A percentile compares a stretch with the other conserved stretches of the same genome.
Conservation (phyloP, 2,113 vertebrate genomes). For the Rhynchomys soricoides region DNA sequence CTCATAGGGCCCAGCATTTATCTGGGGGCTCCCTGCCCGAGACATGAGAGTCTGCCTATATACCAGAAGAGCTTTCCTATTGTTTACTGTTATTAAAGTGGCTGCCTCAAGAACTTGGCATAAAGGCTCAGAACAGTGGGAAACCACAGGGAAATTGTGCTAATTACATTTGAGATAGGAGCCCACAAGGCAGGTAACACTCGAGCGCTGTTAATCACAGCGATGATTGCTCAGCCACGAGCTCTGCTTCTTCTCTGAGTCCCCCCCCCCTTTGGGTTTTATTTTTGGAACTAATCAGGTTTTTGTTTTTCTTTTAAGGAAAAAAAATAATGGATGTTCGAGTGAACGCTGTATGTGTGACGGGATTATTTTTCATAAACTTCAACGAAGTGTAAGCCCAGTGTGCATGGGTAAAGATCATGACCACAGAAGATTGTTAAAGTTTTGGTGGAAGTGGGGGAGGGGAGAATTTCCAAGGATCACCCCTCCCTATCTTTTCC, state of each 20-base stretch:
- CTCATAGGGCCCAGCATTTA: neutral
- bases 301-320: conserved; percentile 68
- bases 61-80: neutral
- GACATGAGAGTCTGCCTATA: neutral
- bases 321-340: conserved; percentile 60
- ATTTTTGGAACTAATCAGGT: conserved; percentile 73
- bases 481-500: neutral
- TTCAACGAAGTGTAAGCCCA: conserved; percentile 7
- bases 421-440: neutral
- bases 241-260: conserved; percentile 59
- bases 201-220: conserved; percentile 61
- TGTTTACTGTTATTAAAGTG: conserved; percentile 35
- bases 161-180: conserved; percentile 67
- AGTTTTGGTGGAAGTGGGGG: neutral
- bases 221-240: conserved; percentile 57
- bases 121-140: conserved; percentile 48
- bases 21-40: neutral
- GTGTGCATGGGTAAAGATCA: neutral
- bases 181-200: conserved; percentile 50
- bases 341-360: conserved; percentile 13
- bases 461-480: neutral
- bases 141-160: conserved; percentile 40
- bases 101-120: conserved; percentile 32
- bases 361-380: conserved; percentile 51
- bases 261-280: conserved; percentile 25